Evolutionary conservation across 2,888 invertebrate species (phyloP).

Genomic region (Eulithis testata): DNA sequence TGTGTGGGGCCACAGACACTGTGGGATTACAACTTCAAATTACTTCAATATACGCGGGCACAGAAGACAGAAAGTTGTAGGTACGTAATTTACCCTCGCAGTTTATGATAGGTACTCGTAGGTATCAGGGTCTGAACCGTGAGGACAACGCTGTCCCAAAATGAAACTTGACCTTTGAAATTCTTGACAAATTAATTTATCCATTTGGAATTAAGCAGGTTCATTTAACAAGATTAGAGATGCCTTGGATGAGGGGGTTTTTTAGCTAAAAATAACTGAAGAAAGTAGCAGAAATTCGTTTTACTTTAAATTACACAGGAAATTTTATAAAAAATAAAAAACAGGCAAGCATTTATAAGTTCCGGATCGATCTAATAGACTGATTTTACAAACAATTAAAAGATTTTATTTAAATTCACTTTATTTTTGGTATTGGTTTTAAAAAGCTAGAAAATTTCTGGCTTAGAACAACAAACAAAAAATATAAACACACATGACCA

Average conservation of each 20-base stretch:
- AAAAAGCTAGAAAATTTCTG: no score
- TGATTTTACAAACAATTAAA: no score
- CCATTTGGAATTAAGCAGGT: slow-evolving; percentile 28
- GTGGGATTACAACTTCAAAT: slow-evolving; percentile 20
- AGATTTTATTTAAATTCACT: no score
- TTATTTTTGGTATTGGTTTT: no score
- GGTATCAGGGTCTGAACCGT: slow-evolving; percentile 15
- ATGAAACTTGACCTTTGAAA: slow-evolving; percentile 49
- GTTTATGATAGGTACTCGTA: slow-evolving; percentile 16
- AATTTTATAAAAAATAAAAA: slow-evolving; percentile 6
- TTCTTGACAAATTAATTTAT: slow-evolving; percentile 32
- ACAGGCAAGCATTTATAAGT: neutral
- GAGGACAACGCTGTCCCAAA: slow-evolving; percentile 32
- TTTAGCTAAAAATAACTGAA: slow-evolving; percentile 9
- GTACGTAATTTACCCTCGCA: slow-evolving; percentile 21
- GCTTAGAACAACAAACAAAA: no score
- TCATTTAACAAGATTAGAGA: slow-evolving; percentile 26
- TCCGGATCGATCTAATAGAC: no score
- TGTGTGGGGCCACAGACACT: neutral
- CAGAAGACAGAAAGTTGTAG: slow-evolving; percentile 9
- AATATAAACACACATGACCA: neutral
- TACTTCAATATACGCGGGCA: slow-evolving; percentile 22
- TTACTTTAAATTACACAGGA: slow-evolving; percentile 14
- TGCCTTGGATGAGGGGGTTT: slow-evolving; percentile 9
- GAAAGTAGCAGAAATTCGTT: slow-evolving; percentile 5